A percentile compares a stretch with the other conserved stretches of the same genome.
Evolutionary conservation across 2,888 invertebrate species (phyloP).

Genomic region (Masnerella sp.): DNA sequence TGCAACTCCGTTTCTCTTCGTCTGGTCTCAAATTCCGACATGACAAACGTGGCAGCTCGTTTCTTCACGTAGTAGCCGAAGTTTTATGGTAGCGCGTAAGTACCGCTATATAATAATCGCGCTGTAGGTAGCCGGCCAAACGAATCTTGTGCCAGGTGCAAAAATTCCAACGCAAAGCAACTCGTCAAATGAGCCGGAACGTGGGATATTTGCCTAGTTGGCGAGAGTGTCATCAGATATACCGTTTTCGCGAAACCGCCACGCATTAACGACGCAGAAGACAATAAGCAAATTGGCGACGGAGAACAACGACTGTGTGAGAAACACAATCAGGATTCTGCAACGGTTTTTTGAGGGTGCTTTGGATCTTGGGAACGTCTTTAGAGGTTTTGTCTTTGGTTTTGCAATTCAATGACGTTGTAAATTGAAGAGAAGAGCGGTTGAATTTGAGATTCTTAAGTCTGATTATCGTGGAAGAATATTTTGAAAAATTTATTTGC

Average conservation of each 20-base stretch:
- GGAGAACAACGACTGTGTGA: conserved; percentile 63
- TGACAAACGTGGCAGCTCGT: conserved; percentile 37
- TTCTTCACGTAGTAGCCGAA: conserved; percentile 25
- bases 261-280: conserved; percentile 12
- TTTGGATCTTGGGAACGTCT: conserved; percentile 67
- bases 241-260: conserved; percentile 73
- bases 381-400: conserved; percentile 44
- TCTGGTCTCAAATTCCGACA: conserved; percentile 13
- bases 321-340: conserved; percentile 76
- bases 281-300: background rate
- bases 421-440: no score
- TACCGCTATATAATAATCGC: conserved; percentile 57
- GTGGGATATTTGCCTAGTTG: no score
- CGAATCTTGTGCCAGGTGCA: conserved; percentile 36
- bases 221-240: conserved; percentile 73
- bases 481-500: no score
- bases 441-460: no score
- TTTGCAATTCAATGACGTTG: no score
- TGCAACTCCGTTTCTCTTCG: no score
- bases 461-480: no score
- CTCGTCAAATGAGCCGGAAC: conserved; percentile 46
- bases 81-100: conserved; percentile 48
- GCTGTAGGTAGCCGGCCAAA: conserved; percentile 37
- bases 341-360: conserved; percentile 74
- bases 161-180: conserved; percentile 51